A percentile compares a stretch with the other conserved stretches of the same genome.
Evolutionary conservation across 2,888 invertebrate genomes (phyloP).

Genomic region (Lamproptera curius): DNA sequence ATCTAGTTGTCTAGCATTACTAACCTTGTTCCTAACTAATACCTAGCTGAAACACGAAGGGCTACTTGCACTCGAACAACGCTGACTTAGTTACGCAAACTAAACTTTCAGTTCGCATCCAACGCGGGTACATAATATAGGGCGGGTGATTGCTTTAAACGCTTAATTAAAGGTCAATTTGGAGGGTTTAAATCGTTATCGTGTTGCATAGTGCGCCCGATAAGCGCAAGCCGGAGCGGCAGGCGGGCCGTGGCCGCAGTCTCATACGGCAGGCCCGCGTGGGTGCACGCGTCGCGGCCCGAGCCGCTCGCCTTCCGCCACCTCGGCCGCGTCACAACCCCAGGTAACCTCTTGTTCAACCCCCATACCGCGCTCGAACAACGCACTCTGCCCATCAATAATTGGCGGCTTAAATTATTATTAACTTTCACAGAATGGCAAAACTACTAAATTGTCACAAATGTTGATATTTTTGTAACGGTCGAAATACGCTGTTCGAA

Average conservation of each 20-base stretch:
- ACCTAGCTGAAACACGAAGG: conserved; percentile 4
- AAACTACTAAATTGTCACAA: conserved; percentile 28
- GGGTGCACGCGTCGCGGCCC: conserved; percentile 69
- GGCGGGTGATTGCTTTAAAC: conserved; percentile 16
- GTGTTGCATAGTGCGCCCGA: conserved; percentile 55
- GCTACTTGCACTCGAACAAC: background rate
- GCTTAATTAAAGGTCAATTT: conserved; percentile 24
- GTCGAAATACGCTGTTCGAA: conserved; percentile 22
- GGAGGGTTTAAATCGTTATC: conserved; percentile 56
- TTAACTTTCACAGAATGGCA: too few relatives aligned
- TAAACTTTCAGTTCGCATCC: too few relatives aligned
- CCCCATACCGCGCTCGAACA: conserved; percentile 40
- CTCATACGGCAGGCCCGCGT: conserved; percentile 64
- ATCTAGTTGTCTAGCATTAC: background rate
- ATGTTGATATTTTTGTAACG: conserved; percentile 30
- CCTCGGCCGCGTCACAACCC: conserved; percentile 39
- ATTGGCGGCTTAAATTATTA: conserved; percentile 3
- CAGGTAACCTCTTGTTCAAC: conserved; percentile 58
- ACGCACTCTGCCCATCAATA: too few relatives aligned
- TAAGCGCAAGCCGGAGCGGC: conserved; percentile 57
- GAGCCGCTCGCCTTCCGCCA: conserved; percentile 38
- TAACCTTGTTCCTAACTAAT: background rate
- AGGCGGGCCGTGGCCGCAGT: conserved; percentile 54
- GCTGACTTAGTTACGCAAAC: conserved; percentile 7
- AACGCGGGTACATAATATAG: background rate